Conservation (phyloP, 2,797 vertebrate species). For the Microhierax caerulescens region DNA sequence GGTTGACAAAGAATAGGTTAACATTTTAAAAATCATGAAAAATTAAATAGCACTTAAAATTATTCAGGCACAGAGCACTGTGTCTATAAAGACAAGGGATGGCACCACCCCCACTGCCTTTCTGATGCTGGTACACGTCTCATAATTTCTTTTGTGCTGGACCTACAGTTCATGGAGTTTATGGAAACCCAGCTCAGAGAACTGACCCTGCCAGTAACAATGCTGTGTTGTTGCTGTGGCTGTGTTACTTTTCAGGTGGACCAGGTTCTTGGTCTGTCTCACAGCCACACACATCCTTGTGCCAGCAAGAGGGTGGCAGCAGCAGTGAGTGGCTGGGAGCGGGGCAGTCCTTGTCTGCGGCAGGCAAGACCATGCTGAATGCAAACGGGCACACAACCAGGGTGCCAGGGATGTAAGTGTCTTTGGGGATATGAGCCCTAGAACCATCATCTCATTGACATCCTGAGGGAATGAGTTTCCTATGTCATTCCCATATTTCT, state of each 20-base stretch:
- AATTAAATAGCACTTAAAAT: not conserved
- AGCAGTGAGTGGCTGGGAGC: not conserved
- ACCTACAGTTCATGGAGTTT: not conserved
- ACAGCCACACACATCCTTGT: not conserved
- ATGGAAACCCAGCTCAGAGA: not conserved
- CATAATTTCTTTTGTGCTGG: not conserved
- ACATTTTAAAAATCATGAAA: not conserved
- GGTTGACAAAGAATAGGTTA: not conserved
- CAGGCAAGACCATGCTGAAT: too few relatives aligned
- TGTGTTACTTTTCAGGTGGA: not conserved
- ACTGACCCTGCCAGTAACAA: rapidly evolving
- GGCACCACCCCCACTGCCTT: not conserved
- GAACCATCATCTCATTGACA: not conserved
- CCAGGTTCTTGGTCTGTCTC: not conserved
- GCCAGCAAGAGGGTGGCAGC: not conserved
- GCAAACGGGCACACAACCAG: rapidly evolving
- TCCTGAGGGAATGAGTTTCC: not conserved
- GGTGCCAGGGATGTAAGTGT: too few relatives aligned
- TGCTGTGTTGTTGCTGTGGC: rapidly evolving
- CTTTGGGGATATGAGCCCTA: not conserved
- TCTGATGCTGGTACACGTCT: not conserved
- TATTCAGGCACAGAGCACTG: not conserved
- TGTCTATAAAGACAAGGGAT: not conserved
- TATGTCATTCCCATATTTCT: not conserved
- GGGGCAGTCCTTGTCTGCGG: rapidly evolving